These are phyloP conservation scores for Lamprologus lemairii DNA, from an alignment of 2,113 vertebrate genomes.

Conservation along the genomic window DNA sequence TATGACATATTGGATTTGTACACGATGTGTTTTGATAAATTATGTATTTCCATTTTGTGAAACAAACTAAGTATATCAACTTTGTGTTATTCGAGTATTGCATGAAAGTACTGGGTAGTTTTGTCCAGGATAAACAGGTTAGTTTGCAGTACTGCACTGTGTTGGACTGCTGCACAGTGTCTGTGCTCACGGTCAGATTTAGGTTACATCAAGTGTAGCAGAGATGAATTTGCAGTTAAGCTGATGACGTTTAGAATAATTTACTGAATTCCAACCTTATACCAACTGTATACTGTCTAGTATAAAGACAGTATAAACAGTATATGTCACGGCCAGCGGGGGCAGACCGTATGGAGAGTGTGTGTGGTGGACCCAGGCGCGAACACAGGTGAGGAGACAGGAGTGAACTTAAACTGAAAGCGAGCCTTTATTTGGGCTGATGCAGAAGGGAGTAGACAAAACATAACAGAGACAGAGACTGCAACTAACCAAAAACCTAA, in stretches of 20 bases:
- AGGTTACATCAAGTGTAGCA: fast-evolving
- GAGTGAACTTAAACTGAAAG: no score
- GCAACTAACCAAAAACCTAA: no score
- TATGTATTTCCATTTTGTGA: background rate
- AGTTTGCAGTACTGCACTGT: background rate
- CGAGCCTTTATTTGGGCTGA: no score
- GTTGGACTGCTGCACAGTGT: no score
- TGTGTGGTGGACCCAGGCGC: no score
- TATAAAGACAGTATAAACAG: background rate
- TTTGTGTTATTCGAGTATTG: fast-evolving
- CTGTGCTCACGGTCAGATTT: background rate
- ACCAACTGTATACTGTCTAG: background rate
- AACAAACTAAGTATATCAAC: background rate
- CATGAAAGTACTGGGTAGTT: background rate
- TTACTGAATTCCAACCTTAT: background rate
- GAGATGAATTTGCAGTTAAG: background rate
- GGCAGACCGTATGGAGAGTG: no score
- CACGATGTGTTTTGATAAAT: background rate
- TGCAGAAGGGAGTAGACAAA: no score
- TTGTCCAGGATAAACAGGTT: background rate
- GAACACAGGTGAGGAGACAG: no score
- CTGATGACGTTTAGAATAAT: background rate
- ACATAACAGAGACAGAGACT: no score
- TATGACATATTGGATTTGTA: background rate
- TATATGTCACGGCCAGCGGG: no score